Evolutionary conservation across 2,113 vertebrate genomes (phyloP), one percentile per base, ranked within the genome.

Genomic region (Gobio gobio): DNA sequence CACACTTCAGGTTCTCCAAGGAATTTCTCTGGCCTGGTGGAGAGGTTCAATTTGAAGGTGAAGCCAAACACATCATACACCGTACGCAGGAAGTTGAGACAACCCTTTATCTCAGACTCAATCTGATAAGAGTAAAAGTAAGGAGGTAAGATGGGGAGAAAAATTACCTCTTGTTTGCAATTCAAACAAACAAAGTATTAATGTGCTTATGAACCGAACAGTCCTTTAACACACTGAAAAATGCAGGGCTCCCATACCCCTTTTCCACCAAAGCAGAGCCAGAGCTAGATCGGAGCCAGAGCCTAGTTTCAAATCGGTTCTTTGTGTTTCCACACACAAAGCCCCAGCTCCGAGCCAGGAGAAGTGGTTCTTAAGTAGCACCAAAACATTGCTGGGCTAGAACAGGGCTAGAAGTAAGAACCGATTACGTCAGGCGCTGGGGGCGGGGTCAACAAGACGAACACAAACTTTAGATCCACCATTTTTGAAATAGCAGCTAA

Each of bases 41-140:
- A 99, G 70, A 99, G 97, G 91, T 99, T 97, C 85, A 99, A 93
- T 94, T 99, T 99, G 92, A 99, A 99, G 1, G 95, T 96, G 94
- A 99, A 99, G 89, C 97, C 98, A 84, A 99, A 99, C 76, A 97
- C 95, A 1, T 91, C 90, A 73, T 99, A 99, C 10, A 99, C 97
- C 0, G 96, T 86, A n/a, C 95, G 95, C 75, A 99, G 92, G 91
- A 99, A 99, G 88, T 98, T 94, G 91, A 99, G 95, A 81, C 98
- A 99, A 85, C 95, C 96, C 90, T 97, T 99, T 80, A 99, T 99
- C 94, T 99, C 98, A 0, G 91, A 92, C 83, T 97, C 97, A 77
- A 99, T 99, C 98, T 99, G 92, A 61, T 22, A 61, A 7, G 81
- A 24, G 64, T 54, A 45, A 84, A 83, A 26, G 72, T 26, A 86